Base-by-base conservation (phyloP, 2,888 invertebrate genomes). In the Lysandra bellargus region DNA sequence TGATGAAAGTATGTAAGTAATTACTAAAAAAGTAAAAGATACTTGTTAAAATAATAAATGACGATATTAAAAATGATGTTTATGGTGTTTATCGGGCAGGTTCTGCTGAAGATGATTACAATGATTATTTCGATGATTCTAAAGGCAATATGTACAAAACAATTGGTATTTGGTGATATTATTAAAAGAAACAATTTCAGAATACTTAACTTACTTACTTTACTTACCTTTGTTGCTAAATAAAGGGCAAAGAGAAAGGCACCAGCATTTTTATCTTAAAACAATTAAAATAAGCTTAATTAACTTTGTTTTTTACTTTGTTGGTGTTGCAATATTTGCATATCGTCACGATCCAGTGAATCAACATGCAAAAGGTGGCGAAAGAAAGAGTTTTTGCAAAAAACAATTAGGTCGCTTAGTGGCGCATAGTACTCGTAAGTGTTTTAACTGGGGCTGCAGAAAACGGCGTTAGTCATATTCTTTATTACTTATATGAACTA, bases 321-420 rank as follows among this genome's bases (percentile, higher is more conserved):
- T 23, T 61, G 61, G 14, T 69, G 30, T 64, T 64, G 37, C 33
- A 69, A 69, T 17, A 69, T 69, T 69, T 69, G 69, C 69, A 69
- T 69, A 69, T 37, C 69, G 69, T 17, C 69, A 33, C 33, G 17
- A 37, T 69, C 33, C 69, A 37, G 14, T 69, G 12, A 33, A 5
- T 69, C 69, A 33, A 69, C 69, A 69, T 37, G 69, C 33, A 14
- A 5, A 69, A 69, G 69, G 69, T 33, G 69, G 14, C 14, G 33
- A 14, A 33, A 61, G 61, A 61, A 23, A 33, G 33, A 37, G 69
- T 17, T 69, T 69, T 69, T 69, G 69, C 69, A 14, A 33, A 64
- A 64, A 2, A 69, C 30, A 69, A 69, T 5, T 69, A 69, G 33
- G 12, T 14, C 37, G 69, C 14, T 5, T 2, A 69, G 69, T 30